Evolutionary conservation across 2,888 invertebrate species (phyloP), one percentile per base, ranked within the genome.

Genomic region (Melolontha melolontha): DNA sequence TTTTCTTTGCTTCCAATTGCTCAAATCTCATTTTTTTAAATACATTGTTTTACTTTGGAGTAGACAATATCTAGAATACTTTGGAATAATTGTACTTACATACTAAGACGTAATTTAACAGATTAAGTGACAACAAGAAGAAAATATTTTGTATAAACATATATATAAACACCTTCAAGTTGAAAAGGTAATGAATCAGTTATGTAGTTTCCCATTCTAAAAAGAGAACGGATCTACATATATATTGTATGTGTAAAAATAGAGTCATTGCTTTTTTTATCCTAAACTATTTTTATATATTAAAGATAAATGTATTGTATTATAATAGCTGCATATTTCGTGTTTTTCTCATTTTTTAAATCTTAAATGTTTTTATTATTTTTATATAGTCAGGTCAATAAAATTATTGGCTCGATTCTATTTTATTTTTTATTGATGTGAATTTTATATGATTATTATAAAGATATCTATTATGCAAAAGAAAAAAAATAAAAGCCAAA

Each of bases 401-500:
- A 6, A n/a, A 50, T 59, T 44, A 14, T 59, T 44, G 42, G 29
- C 29, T 27, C 14, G n/a, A 27, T 12, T 59, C 44, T 34, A 12
- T 16, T 27, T n/a, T 44, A 27, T 59, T 59, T 44, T 16, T 59
- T 59, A 54, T 54, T 12, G 22, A 59, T 34, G 34, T 34, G 34
- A 44, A 59, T 44, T 59, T 59, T 44, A 44, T 59, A 59, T 59
- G 14, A 44, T 12, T 27, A 44, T 41, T 55, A 55, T 41, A 41
- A 29, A 59, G 6, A 59, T 44, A 47, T 47, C 27, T 59, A 44
- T 59, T 44, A 59, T 44, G 59, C 44, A 11, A 40, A 34, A n/a
- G n/a, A n/a, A 34, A 34, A 10, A 34, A 34, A 34, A 59, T 59
- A 59, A 44, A 59, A 27, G 59, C 59, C 59, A 59, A 44, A 59